Evolutionary conservation across 2,113 vertebrate genomes (phyloP), one percentile per base, ranked within the genome.

Genomic region (Upupa epops): DNA sequence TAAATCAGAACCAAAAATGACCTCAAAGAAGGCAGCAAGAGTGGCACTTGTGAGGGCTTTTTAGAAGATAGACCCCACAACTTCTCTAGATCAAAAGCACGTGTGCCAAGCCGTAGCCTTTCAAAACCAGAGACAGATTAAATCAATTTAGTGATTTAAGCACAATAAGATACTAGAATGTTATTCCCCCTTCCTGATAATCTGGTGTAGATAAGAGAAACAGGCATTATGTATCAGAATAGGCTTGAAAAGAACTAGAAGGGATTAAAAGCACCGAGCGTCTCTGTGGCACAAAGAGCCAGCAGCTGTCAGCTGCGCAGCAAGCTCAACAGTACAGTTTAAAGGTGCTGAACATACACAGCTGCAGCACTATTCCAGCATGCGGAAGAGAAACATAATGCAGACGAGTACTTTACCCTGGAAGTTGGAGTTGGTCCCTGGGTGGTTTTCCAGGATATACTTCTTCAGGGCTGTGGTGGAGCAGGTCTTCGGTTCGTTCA

Each of bases 401-500:
- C 1, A 15, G 70, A 24, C 34, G 4, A 4, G 32, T 78, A 61
- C 68, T 97, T 97, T 97, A 99, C 99, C 98, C 86, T 99, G 96
- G 25, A 98, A 98, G 92, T 98, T 98, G 89, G 98, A 98, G 96
- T 98, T 99, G 88, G 97, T 97, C 84, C 99, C 98, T 85, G 99
- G 98, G 97, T 99, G 98, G 94, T 98, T 98, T 87, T 99, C 98
- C 92, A 99, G 72, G 63, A 99, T 97, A 90, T 98, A 99, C 93
- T 97, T 99, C 97, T 99, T 98, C 93, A 99, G 98, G 2, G 98
- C 98, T 45, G 98, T 98, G 92, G 98, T 99, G 92, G 99, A 99
- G 96, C 99, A 99, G 90, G 99, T 99, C 97, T 99, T 99, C 80
- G 99, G 99, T 95, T 99, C 99, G 1, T 99, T 99, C 99, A 99